Evolutionary conservation across 2,888 invertebrate genomes (phyloP), one percentile per base, ranked within the genome.

Genomic region (Lycia hirtaria): DNA sequence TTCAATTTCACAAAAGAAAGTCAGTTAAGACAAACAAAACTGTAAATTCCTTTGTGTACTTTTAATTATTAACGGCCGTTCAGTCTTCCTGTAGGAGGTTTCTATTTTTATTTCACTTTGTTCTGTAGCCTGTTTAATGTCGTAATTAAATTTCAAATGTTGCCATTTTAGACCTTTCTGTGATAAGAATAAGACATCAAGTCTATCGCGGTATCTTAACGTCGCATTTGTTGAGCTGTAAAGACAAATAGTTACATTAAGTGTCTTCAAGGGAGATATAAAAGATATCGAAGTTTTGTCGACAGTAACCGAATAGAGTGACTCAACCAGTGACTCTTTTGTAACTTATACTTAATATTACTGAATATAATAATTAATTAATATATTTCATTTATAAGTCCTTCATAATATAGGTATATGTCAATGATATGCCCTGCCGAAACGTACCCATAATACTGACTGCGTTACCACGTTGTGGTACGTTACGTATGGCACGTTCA

Each of bases 21-120:
- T 60, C 38, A 37, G 32, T 43, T 14, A 49, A 44, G 33, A 52
- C 52, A 60, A 49, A 52, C 52, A 40, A 28, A 44, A 49, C 40
- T 28, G 41, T 52, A 60, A 52, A 49, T 52, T 56, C 48, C 56
- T 60, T 56, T 53, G 56, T 60, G 24, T 53, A 52, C 33, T 45
- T 52, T 60, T 53, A 49, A 60, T 60, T 56, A 56, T 56, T 49
- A 58, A 58, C 20, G 24, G 28, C n/a, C 22, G 37, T 35, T 47
- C 32, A 44, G 44, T 53, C 44, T 58, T 37, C 44, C 44, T 41
- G 35, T 33, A n/a, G 33, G 33, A 26, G 15, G 30, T 43, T 48
- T 54, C 19, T 56, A 43, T 48, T 49, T 43, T 44, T 52, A 45
- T 52, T 52, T 44, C 28, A 52, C 20, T 52, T 52, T 43, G 43